phyloP scores from a whole-genome alignment of 2,888 invertebrate genomes.

The Aleiodes alternator region DNA sequence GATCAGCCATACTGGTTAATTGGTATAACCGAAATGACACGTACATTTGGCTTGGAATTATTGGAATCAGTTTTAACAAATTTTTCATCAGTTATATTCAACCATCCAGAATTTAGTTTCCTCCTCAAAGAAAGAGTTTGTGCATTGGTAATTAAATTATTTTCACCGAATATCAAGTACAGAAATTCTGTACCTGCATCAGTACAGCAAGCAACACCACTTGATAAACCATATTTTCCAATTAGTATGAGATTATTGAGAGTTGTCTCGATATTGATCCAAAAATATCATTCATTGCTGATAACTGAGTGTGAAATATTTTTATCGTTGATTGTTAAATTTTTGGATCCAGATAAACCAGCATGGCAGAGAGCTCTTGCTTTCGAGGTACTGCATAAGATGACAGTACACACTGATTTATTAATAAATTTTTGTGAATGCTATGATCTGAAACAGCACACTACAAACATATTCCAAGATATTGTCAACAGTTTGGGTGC shows the following conservation, averaged over 20 bases:
- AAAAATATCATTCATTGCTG: constrained; percentile 93
- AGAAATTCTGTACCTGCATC: constrained; percentile 80
- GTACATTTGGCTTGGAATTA: constrained; percentile 96
- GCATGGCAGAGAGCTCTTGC: constrained; percentile 97
- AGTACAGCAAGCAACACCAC: constrained; percentile 80
- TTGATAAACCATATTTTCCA: constrained; percentile 96
- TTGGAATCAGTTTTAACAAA: constrained; percentile 94
- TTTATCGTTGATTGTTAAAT: constrained; percentile 96
- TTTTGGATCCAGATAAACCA: constrained; percentile 97
- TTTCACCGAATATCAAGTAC: constrained; percentile 99
- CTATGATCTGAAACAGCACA: constrained; percentile 96
- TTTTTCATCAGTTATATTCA: constrained; percentile 89
- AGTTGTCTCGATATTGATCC: constrained; percentile 94
- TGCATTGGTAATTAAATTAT: constrained; percentile 97
- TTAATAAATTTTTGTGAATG: constrained; percentile 94
- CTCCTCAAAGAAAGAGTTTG: constrained; percentile 97
- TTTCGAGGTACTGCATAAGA: constrained; percentile 95
- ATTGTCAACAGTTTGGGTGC: constrained; percentile 95
- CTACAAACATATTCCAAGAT: constrained; percentile 95
- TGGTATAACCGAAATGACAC: constrained; percentile 97
- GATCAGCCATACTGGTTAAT: constrained; percentile 97
- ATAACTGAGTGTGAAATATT: constrained; percentile 99
- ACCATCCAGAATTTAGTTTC: constrained; percentile 96
- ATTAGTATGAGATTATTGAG: constrained; percentile 96
- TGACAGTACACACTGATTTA: constrained; percentile 91